A percentile compares a stretch with the other conserved stretches of the same genome.
Conservation (phyloP, 2,113 vertebrate species). For the Raja brachyura region DNA sequence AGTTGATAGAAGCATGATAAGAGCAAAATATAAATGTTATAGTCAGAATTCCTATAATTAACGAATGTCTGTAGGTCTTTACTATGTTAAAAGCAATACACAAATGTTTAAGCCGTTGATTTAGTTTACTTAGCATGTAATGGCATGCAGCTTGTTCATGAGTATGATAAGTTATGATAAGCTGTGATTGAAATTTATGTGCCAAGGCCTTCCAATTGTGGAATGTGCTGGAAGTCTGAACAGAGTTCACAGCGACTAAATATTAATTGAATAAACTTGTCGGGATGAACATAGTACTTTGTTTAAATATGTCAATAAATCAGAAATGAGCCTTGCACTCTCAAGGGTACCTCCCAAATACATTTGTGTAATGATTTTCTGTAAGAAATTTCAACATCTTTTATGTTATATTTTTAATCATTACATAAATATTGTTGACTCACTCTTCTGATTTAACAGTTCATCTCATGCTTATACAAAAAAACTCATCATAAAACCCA, state of each 20-base stretch:
- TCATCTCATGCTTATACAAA: neutral
- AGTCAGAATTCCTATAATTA: neutral
- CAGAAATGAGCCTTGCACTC: neutral
- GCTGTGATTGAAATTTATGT: neutral
- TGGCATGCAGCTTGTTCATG: neutral
- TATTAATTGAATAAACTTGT: slow-evolving; percentile 19
- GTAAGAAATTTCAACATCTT: neutral
- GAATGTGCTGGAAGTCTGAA: neutral
- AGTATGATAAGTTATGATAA: neutral
- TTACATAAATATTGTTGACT: neutral
- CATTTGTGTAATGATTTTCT: neutral
- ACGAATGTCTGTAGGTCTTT: neutral
- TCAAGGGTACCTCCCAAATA: neutral
- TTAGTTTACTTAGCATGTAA: neutral
- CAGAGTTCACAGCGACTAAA: neutral
- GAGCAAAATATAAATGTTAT: neutral
- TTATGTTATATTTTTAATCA: neutral
- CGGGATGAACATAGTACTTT: neutral
- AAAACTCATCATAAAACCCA: neutral
- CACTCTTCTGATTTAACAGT: neutral
- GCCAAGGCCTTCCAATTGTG: neutral
- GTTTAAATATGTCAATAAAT: slow-evolving; percentile 21
- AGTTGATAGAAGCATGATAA: neutral
- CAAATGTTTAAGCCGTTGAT: neutral
- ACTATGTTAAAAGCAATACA: neutral